Base-by-base conservation (phyloP, 2,113 vertebrate genomes). In the Scomber japonicus region DNA sequence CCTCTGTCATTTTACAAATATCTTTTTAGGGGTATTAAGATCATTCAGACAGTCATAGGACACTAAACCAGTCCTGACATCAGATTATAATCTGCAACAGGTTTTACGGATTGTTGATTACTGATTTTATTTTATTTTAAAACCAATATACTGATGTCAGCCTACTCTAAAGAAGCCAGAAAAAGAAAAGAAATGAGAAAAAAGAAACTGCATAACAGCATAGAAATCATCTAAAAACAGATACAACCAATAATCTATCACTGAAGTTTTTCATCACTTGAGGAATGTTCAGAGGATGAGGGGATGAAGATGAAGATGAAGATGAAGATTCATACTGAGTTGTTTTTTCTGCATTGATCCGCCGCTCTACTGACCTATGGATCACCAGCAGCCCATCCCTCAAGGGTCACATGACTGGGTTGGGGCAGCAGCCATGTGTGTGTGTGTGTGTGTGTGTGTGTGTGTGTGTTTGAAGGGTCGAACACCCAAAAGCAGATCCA, bases 351-450 rank as follows among this genome's bases (percentile, higher is more conserved):
- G 30, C 40, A 83, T 19, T 53, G 78, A 84, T 84, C 60, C 66
- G 54, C 24, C 27, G 16, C 70, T 71, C 70, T 19, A 45, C 31
- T 77, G 70, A 82, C 75, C 64, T 88, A 78, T 75, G 82, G 78
- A 66, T 73, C 3, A 1, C 14, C 61, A 16, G 53, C 27, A 31
- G 63, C 40, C 44, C 66, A 19, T 76, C 40, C 9, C 53, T 45
- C 7, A 44, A 53, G 24, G 60, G 62, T 73, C 69, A 81, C 79
- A 78, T 81, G 86, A 83, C 72, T 7, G 19, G 27, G 49, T 56
- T 12, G 3, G 31, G 24, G 64, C 5, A 9, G 48, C 55, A 62
- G 68, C 35, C 8, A 8, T 54, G 50, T 53, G 50, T 49, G 24
- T 27, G 24, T 15, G 7, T 15, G 5, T 16, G n/a, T 53, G 10